Percentiles rank a stretch among this genome's conserved stretches.
These are phyloP conservation scores for Calameuta pallipes DNA, from an alignment of 2,888 invertebrate genomes.

Conservation along the genomic window DNA sequence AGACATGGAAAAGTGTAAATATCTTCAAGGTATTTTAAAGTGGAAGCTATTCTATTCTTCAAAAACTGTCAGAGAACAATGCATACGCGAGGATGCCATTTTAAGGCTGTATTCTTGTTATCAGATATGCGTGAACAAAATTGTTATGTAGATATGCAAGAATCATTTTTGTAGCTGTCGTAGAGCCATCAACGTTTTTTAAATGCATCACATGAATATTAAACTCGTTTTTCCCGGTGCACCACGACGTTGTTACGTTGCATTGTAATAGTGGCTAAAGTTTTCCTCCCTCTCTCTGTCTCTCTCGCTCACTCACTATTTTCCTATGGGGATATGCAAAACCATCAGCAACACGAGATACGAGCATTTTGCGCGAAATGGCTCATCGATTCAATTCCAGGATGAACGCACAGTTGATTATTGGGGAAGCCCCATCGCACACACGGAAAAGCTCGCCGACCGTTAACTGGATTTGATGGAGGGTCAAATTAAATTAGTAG, in stretches of 20 bases:
- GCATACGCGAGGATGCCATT: background rate
- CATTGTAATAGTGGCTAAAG: background rate
- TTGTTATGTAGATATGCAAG: background rate
- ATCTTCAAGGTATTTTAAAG: background rate
- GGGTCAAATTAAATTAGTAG: slow-evolving; percentile 42
- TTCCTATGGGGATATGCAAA: background rate
- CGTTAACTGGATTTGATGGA: slow-evolving; percentile 44
- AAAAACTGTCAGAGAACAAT: background rate
- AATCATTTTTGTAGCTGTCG: background rate
- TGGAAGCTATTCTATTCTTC: background rate
- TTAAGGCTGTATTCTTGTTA: background rate
- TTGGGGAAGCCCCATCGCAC: background rate
- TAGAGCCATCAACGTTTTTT: background rate
- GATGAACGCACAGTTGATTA: background rate
- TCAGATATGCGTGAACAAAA: background rate
- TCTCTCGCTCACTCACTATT: background rate
- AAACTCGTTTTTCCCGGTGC: background rate
- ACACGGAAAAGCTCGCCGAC: background rate
- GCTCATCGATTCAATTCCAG: background rate
- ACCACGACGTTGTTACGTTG: background rate
- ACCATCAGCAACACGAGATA: background rate
- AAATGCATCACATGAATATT: background rate
- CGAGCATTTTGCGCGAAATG: background rate
- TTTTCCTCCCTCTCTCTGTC: background rate
- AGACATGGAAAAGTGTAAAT: background rate